Base-by-base conservation (phyloP, 2,797 vertebrate species). In the Clarias pachynema region DNA sequence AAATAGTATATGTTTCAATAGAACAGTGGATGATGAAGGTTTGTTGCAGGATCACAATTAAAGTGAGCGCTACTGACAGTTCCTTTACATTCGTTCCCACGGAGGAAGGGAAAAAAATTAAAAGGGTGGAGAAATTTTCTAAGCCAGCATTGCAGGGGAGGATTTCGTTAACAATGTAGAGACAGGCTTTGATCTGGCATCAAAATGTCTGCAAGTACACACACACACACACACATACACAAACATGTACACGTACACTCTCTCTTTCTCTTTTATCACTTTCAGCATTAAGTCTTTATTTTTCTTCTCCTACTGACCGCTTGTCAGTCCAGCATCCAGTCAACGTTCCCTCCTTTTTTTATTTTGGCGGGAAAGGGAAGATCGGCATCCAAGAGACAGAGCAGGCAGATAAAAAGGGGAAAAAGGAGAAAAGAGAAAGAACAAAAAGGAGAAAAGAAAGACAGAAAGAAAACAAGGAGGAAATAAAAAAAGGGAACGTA, bases 311-410 rank as follows among this genome's bases (percentile, higher is more conserved):
- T 95, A 95, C 93, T 94, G 94, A 3, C 94, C 93, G 89, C 94
- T 95, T 20, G 95, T 96, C 95, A 88, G 93, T 96, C 95, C 95
- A 96, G 93, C 95, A 95, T 92, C 95, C 95, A 84, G 94, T 96
- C 92, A 95, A 93, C 56, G 95, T 92, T 90, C 94, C 94, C 91
- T 94, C 94, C 88, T 89, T 90, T 88, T 84, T 87, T 78, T 62
- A 24, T 31, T 65, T 62, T 89, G 93, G 92, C 93, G 92, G 92
- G 85, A 87, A 88, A 83, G 87, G 82, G 82, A 91, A 91, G 90
- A 84, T 87, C 91, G 89, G 86, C 73, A 92, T 91, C 90, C 91
- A 29, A 91, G 93, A 92, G 87, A 88, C 85, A 86, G 89, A 86
- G 84, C 78, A 89, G 90, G 91, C 86, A 84, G 93, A 91, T 92